Evolutionary conservation across 1,140 invertebrate genomes (phyloP), one percentile per base, ranked within the genome.

Genomic region (Elymnias hypermnestra): DNA sequence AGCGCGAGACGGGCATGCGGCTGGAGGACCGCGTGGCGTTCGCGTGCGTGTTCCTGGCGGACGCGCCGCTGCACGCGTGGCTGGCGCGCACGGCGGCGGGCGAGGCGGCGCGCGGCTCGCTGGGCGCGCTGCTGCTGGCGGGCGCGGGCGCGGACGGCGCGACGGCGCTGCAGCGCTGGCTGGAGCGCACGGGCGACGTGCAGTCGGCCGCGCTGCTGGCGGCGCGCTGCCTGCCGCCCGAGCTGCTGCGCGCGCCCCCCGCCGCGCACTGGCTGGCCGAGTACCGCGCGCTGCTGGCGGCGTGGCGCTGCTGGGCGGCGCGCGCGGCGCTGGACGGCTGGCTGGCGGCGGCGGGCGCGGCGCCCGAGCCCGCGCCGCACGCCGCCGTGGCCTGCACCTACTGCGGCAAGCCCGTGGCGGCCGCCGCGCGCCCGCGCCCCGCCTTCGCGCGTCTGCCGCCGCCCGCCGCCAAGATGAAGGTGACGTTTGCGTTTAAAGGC

Each of bases 21-120:
- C 90, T 98, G 3, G 91, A 94, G 58, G 97, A 99, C 86, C 88
- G 95, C 63, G 91, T 98, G 26, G 97, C 95, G n/a, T 98, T 98
- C 89, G 96, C 96, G 17, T 93, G 95, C 62, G 93, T 93, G 54
- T 98, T 93, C 87, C 87, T 98, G 17, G 90, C 94, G 4, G 96
- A 98, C 84, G 84, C 79, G 8, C 92, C 93, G 78, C 83, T 98
- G 35, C 83, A 89, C 40, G 94, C 95, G 14, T 98, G 93, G 87
- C 86, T 98, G 10, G 90, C 91, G 31, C 88, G 87, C 53, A 86
- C 95, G 88, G 89, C 31, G 89, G 90, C 40, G 87, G 97, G 26
- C 92, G 91, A n/a, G n/a, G n/a, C n/a, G 8, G 90, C 92, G 23
- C 89, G 90, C 51, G 96, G 96, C 3, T 91, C 95, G 84, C 87